Evolutionary conservation across 2,113 vertebrate species (phyloP).

Genomic region (Acrocephalus kingi): DNA sequence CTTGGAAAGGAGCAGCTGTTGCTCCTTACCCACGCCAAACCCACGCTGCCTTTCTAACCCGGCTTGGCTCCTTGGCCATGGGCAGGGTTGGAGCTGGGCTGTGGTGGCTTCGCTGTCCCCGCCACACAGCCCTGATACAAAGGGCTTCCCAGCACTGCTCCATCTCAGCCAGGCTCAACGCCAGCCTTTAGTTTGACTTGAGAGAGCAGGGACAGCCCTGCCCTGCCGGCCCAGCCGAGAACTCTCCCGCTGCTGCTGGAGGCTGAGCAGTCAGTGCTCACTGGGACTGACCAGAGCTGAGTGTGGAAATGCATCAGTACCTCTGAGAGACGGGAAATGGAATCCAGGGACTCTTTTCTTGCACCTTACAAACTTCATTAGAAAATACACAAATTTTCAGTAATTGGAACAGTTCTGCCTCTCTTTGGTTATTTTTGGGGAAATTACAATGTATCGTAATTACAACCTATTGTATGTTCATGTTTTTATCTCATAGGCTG

Average conservation of each 20-base stretch:
- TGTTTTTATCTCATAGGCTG: neutral
- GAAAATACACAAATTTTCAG: neutral
- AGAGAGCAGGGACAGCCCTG: neutral
- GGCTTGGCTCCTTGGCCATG: no score
- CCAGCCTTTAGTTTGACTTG: neutral
- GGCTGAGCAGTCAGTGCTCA: neutral
- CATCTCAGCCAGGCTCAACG: rapidly evolving
- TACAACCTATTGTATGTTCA: neutral
- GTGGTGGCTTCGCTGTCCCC: neutral
- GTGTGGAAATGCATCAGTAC: neutral
- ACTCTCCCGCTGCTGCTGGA: neutral
- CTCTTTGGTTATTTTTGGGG: neutral
- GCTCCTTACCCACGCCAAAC: neutral
- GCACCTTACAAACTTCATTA: neutral
- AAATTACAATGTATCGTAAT: neutral
- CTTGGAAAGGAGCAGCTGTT: neutral
- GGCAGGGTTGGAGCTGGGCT: neutral
- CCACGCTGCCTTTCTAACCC: neutral
- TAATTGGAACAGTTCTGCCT: neutral
- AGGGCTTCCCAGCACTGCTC: neutral
- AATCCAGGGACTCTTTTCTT: neutral
- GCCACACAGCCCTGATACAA: neutral
- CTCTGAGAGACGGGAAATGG: neutral
- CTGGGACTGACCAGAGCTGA: neutral
- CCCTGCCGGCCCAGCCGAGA: neutral